phyloP scores from a whole-genome alignment of 2,888 invertebrate genomes.

The Ceraclea dissimilis region DNA sequence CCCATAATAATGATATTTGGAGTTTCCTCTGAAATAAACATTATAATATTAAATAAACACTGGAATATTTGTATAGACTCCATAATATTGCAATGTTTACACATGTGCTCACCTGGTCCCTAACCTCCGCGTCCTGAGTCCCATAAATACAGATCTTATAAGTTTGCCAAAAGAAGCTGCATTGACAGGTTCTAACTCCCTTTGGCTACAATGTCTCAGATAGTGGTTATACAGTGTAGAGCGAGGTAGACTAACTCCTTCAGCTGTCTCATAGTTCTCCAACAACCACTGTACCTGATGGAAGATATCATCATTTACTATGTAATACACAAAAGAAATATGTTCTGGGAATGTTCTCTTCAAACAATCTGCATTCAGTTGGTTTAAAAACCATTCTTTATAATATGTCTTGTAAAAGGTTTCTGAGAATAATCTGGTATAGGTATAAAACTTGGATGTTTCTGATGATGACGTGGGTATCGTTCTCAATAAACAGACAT shows the following conservation, averaged over 20 bases:
- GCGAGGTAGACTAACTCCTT: constrained; percentile 83
- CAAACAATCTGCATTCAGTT: too few species aligned
- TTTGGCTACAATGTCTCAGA: constrained; percentile 85
- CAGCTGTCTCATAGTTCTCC: constrained; percentile 97
- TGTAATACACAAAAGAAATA: too few species aligned
- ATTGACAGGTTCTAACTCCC: constrained; percentile 96
- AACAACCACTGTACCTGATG: constrained; percentile 87
- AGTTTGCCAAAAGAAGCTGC: constrained; percentile 99
- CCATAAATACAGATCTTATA: constrained; percentile 95
- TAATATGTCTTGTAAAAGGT: too few species aligned
- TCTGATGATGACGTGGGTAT: too few species aligned
- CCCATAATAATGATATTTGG: constrained; percentile 99
- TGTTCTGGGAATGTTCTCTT: background rate
- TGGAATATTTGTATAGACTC: too few species aligned
- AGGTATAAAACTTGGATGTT: too few species aligned
- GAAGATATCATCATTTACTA: too few species aligned
- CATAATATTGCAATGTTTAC: too few species aligned
- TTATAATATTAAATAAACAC: too few species aligned
- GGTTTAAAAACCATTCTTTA: too few species aligned
- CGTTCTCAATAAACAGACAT: too few species aligned
- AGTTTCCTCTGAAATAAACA: constrained; percentile 76
- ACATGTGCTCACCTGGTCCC: constrained; percentile 79
- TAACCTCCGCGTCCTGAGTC: constrained; percentile 85
- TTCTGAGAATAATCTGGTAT: too few species aligned
- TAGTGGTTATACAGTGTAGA: constrained; percentile 97